Percentiles rank a stretch among this genome's conserved stretches.
Conservation (phyloP, 2,888 invertebrate genomes). For the Lochmaea capreae region DNA sequence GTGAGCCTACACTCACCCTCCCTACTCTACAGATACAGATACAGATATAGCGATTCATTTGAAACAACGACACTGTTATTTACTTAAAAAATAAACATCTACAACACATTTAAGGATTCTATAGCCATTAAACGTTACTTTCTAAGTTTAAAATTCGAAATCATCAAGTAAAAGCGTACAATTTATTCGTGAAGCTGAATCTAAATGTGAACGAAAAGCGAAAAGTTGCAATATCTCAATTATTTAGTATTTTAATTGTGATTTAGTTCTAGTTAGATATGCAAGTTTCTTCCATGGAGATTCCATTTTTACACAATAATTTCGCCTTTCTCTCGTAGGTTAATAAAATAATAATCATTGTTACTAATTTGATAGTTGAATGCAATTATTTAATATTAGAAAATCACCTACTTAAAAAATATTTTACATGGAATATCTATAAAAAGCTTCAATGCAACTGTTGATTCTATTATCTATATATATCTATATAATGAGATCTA, state of each 20-base stretch:
- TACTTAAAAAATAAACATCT: background rate
- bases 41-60: no score
- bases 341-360: conserved; percentile 10
- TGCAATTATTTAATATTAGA: conserved; percentile 7
- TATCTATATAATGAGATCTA: no score
- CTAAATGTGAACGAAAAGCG: background rate
- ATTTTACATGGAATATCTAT: no score
- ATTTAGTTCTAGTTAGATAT: conserved; percentile 18
- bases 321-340: conserved; percentile 32
- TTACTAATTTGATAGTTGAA: background rate
- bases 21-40: no score
- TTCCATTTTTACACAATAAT: conserved; percentile 8
- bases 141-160: background rate
- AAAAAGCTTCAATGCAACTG: no score
- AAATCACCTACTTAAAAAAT: background rate
- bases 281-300: conserved; percentile 29
- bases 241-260: background rate
- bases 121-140: background rate
- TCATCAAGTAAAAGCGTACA: background rate
- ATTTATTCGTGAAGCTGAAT: background rate
- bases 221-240: background rate
- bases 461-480: no score
- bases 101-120: background rate
- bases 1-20: no score
- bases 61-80: no score